Evolutionary conservation across 2,113 vertebrate genomes (phyloP).

Genomic region (Cephalopholis sonnerati): DNA sequence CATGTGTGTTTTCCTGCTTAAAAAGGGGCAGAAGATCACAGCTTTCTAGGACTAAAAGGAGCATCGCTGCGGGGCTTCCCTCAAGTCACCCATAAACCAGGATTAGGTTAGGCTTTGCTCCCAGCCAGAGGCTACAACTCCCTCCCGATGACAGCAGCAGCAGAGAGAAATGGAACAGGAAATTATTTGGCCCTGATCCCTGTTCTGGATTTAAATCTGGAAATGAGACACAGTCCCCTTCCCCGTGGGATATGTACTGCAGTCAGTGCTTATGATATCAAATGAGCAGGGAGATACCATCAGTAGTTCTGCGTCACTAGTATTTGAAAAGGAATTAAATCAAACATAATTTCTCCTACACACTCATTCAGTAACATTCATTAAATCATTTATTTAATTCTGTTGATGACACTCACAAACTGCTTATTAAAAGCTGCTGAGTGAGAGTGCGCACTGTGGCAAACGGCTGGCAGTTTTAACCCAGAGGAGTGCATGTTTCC

Average conservation of each 20-base stretch:
- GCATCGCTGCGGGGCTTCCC: conserved; percentile 42
- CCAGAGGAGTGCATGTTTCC: conserved; percentile 40
- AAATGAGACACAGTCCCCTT: conserved; percentile 41
- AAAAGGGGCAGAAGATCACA: conserved; percentile 51
- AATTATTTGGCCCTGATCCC: conserved; percentile 47
- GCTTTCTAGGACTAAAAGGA: conserved; percentile 52
- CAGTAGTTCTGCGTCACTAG: neutral
- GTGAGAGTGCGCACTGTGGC: neutral
- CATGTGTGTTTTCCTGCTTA: neutral
- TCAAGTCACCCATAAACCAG: conserved; percentile 42
- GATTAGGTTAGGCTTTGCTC: conserved; percentile 49
- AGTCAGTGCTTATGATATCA: conserved; percentile 6
- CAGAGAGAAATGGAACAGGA: conserved; percentile 51
- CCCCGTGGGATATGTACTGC: conserved; percentile 7
- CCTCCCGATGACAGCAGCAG: conserved; percentile 45
- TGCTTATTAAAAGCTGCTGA: neutral
- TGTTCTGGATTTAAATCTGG: conserved; percentile 38
- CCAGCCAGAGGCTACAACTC: conserved; percentile 38
- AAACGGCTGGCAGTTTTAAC: conserved; percentile 57
- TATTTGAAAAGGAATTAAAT: conserved; percentile 6
- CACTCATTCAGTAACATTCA: neutral
- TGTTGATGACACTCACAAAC: neutral
- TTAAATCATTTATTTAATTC: neutral
- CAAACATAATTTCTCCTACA: neutral
- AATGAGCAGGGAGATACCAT: neutral